A percentile compares a stretch with the other conserved stretches of the same genome.
phyloP scores from a whole-genome alignment of 2,888 invertebrate genomes.

The Acrobasis repandana region DNA sequence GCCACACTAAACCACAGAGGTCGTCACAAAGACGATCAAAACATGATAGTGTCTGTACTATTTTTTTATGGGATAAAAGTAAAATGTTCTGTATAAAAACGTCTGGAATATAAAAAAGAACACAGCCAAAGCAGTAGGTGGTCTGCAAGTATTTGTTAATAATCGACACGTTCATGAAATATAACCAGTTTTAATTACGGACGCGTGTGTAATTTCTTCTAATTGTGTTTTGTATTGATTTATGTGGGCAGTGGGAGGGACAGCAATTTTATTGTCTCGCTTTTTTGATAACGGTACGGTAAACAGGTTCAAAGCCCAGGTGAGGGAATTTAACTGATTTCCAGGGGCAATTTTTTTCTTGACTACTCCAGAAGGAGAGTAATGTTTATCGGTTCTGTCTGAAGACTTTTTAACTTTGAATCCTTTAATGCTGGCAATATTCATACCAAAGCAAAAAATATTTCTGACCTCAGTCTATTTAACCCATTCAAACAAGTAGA shows the following conservation, averaged over 20 bases:
- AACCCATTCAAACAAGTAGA: no score
- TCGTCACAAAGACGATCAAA: no score
- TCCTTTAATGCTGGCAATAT: no score
- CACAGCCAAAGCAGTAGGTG: conserved; percentile 52
- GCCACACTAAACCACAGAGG: no score
- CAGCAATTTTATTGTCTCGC: conserved; percentile 72
- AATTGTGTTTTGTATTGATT: conserved; percentile 75
- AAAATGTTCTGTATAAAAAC: background rate
- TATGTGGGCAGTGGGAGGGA: conserved; percentile 60
- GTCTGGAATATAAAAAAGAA: background rate
- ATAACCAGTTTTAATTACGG: conserved; percentile 69
- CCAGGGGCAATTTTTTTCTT: background rate
- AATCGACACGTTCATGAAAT: conserved; percentile 66
- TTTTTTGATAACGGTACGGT: conserved; percentile 43
- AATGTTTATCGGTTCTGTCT: background rate
- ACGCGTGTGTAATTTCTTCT: conserved; percentile 63
- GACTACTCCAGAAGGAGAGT: background rate
- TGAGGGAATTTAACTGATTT: background rate
- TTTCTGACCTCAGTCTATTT: no score
- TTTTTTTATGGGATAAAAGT: no score
- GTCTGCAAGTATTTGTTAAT: conserved; percentile 68
- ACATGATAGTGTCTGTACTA: no score
- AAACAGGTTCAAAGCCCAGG: conserved; percentile 11
- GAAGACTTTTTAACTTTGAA: no score
- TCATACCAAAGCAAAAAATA: no score